A percentile compares a stretch with the other conserved stretches of the same genome.
Evolutionary conservation across 2,888 invertebrate species (phyloP).

Genomic region (Anticlea derivata): DNA sequence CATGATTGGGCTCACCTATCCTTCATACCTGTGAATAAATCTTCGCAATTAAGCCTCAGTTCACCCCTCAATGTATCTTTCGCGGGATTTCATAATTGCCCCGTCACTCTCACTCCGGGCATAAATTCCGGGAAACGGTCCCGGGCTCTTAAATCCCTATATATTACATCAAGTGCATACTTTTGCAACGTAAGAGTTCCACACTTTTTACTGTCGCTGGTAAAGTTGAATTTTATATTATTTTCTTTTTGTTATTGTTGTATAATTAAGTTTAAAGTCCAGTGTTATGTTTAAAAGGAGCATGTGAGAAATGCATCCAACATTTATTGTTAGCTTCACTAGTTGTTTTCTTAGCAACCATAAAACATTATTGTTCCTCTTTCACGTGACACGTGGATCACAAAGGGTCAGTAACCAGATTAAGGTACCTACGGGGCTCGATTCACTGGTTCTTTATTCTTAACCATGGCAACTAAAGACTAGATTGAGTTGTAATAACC

Average conservation of each 20-base stretch:
- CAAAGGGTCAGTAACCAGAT: too few species aligned
- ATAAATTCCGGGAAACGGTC: constrained; percentile 36
- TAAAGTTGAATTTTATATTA: neutral
- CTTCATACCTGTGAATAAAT: constrained; percentile 35
- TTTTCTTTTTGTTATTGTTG: too few species aligned
- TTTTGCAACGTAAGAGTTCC: constrained; percentile 13
- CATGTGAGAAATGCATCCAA: too few species aligned
- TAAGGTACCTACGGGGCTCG: too few species aligned
- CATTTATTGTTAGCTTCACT: too few species aligned
- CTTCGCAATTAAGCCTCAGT: constrained; percentile 40
- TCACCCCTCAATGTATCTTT: constrained; percentile 47
- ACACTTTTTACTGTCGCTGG: neutral
- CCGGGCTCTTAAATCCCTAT: constrained; percentile 28
- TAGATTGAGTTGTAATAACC: too few species aligned
- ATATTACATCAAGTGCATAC: constrained; percentile 30
- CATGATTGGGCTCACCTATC: constrained; percentile 18
- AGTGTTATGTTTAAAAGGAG: neutral
- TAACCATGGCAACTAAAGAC: too few species aligned
- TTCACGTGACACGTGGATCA: too few species aligned
- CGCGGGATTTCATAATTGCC: constrained; percentile 47
- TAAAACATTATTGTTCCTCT: too few species aligned
- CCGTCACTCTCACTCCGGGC: constrained; percentile 44
- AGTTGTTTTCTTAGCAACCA: too few species aligned
- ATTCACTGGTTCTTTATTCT: too few species aligned
- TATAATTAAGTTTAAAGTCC: too few species aligned